Base-by-base conservation (phyloP, 2,888 invertebrate species). In the Dioctria rufipes region DNA sequence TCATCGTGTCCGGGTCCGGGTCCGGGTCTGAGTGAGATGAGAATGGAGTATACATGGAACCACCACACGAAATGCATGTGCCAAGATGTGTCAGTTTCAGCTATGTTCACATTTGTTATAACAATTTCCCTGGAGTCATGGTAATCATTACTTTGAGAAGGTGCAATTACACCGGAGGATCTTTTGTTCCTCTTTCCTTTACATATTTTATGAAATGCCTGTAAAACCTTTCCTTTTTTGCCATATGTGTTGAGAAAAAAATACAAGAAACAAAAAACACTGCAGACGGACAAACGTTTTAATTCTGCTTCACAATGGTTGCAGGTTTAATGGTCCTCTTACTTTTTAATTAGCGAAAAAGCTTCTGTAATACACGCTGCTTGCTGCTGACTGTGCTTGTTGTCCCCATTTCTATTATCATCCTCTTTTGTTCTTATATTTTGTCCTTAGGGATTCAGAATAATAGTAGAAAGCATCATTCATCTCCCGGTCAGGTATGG, bases 261-360 rank as follows among this genome's bases (percentile, higher is more conserved):
- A n/a, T 0, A 25, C 25, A 25, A 25, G 2, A 25, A n/a, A 9
- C 49, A 46, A 54, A 8, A 25, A 54, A 54, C 6, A 54, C 4
- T 54, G 9, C 11, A 54, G 54, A n/a, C 54, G 71, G 54, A 71
- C 54, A 51, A 71, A 42, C 71, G 39, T 54, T 71, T 71, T 25
- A 71, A 54, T 54, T 54, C 13, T 54, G 71, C 11, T 37, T 13
- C 51, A 54, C 13, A 67, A 49, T 54, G 49, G 9, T 5, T 54
- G 13, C 39, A 9, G 49, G 51, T 71, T 39, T 71, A 49, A 71
- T 25, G 71, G 11, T 49, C n/a, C 54, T 51, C 42, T n/a, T 71
- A 40, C 40, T n/a, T 13, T 51, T 51, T 71, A 39, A 49, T 71
- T 71, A 13, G 71, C n/a, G 54, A 71, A 71, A 49, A 25, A 49